Evolutionary conservation across 2,113 vertebrate genomes (phyloP).

Genomic region (Gobius niger): DNA sequence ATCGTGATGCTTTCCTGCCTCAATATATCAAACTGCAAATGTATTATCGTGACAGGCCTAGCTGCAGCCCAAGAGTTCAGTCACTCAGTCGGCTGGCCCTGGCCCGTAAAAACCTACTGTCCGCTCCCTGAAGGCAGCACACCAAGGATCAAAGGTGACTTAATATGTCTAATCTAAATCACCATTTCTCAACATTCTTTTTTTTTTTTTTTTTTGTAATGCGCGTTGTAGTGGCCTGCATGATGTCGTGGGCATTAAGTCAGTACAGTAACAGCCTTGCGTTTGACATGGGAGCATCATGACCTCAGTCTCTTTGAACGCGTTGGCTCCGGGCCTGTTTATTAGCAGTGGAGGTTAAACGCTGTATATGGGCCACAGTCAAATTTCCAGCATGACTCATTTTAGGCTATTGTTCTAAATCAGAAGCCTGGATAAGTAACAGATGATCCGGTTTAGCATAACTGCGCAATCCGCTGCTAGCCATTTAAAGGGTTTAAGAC

Average conservation of each 20-base stretch:
- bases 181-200: too few relatives aligned
- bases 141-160: too few relatives aligned
- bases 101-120: too few relatives aligned
- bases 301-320: constrained; percentile 5
- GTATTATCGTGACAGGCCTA: too few relatives aligned
- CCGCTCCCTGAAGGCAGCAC: too few relatives aligned
- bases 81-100: too few relatives aligned
- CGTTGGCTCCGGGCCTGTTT: constrained; percentile 8
- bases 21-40: too few relatives aligned
- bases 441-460: constrained; percentile 19
- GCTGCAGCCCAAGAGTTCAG: too few relatives aligned
- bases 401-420: constrained; percentile 15
- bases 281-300: constrained; percentile 6
- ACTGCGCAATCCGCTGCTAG: constrained; percentile 6
- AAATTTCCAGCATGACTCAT: constrained; percentile 19
- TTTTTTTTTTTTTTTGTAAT: too few relatives aligned
- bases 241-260: neutral
- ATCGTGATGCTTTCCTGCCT: too few relatives aligned
- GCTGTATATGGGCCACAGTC: constrained; percentile 1
- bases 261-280: neutral
- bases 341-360: constrained; percentile 7
- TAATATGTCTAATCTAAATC: too few relatives aligned
- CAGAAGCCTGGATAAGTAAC: constrained; percentile 16
- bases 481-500: constrained; percentile 19
- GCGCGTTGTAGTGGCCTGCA: neutral